Conservation (phyloP, 2,797 vertebrate species). For the Podargus strigoides region DNA sequence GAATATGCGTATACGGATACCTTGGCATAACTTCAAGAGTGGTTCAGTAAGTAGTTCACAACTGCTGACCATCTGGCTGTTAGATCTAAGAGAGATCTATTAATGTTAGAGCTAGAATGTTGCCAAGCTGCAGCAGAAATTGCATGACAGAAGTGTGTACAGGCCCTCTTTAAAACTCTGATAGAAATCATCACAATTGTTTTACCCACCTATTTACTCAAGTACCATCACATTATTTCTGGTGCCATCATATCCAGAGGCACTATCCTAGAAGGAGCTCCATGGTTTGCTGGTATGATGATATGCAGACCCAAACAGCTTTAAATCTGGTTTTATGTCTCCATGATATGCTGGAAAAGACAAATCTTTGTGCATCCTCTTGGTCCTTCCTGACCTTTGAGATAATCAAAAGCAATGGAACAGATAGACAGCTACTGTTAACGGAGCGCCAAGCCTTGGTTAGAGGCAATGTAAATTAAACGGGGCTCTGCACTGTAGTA, state of each 20-base stretch:
- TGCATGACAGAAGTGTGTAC: neutral
- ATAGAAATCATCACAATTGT: neutral
- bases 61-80: slow-evolving; percentile 57
- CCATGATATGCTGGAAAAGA: neutral
- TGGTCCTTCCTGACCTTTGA: neutral
- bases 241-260: neutral
- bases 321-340: neutral
- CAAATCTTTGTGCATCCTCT: neutral
- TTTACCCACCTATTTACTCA: neutral
- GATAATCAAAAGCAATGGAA: neutral
- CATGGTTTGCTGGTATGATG: neutral
- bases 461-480: neutral
- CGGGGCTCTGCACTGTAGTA: neutral
- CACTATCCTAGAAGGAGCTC: neutral
- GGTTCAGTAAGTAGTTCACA: slow-evolving; percentile 41
- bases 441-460: neutral
- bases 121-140: slow-evolving; percentile 23
- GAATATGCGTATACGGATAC: neutral
- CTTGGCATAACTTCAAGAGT: slow-evolving; percentile 31
- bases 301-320: neutral
- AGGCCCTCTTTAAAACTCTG: neutral
- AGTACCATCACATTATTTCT: neutral
- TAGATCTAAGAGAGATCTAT: slow-evolving; percentile 40
- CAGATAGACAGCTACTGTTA: neutral
- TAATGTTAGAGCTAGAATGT: neutral